These are phyloP conservation scores for Dendrocincla fuliginosa DNA, from an alignment of 2,797 vertebrate species.

Conservation along the genomic window DNA sequence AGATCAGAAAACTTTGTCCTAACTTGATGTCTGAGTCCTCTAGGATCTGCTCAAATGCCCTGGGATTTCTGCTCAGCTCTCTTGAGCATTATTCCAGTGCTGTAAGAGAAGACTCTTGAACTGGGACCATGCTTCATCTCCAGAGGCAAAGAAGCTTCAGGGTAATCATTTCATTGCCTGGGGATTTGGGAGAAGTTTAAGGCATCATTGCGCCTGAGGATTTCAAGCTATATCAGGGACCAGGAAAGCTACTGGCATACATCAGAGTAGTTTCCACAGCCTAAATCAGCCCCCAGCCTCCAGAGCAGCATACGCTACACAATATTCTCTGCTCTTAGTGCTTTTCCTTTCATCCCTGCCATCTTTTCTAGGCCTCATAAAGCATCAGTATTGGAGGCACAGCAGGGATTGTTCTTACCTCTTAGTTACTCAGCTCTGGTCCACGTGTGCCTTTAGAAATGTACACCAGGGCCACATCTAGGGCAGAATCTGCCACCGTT, in stretches of 20 bases:
- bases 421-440: neutral
- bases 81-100: conserved; percentile 3
- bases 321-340: neutral
- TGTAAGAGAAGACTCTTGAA: neutral
- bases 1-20: conserved; percentile 47
- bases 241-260: neutral
- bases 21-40: conserved; percentile 30
- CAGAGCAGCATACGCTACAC: neutral
- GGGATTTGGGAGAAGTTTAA: conserved; percentile 4
- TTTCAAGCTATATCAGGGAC: neutral
- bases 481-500: neutral
- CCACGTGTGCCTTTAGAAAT: neutral
- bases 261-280: neutral
- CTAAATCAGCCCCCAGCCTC: neutral
- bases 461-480: neutral
- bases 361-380: neutral
- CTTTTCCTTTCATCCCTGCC: neutral
- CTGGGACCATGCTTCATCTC: conserved; percentile 4
- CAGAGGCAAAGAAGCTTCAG: conserved; percentile 28
- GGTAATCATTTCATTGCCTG: conserved; percentile 25
- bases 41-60: neutral
- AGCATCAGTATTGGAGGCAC: neutral
- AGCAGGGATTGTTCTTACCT: neutral
- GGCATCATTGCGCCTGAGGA: neutral
- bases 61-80: conserved; percentile 1